These are phyloP conservation scores for Rhyzopertha dominica DNA, from an alignment of 1,140 invertebrate genomes.

Conservation along the genomic window DNA sequence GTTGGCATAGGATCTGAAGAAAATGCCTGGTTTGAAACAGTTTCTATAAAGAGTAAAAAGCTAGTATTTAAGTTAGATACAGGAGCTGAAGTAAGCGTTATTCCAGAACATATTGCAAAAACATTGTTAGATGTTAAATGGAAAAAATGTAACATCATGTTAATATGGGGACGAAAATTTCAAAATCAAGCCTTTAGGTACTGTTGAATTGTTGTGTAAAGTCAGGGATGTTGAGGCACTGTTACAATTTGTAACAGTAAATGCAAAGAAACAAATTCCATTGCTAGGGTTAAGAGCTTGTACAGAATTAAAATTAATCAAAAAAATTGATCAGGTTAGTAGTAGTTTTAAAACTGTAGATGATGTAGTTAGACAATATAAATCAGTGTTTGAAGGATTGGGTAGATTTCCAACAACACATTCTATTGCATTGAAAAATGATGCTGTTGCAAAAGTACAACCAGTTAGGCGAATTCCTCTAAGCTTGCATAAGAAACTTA, in stretches of 20 bases:
- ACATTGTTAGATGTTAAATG: neutral
- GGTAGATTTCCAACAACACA: constrained; percentile 9
- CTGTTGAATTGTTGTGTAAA: constrained; percentile 2
- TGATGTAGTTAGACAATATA: neutral
- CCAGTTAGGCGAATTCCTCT: too few species aligned
- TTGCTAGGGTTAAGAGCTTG: constrained; percentile 4
- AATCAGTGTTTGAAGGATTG: constrained; percentile 8
- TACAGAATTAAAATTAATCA: constrained; percentile 3
- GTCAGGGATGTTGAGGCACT: constrained; percentile 5
- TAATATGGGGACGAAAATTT: constrained; percentile 18
- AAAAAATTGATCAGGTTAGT: constrained; percentile 2
- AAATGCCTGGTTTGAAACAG: neutral
- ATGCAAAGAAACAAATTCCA: neutral
- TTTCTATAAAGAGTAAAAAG: constrained; percentile 1
- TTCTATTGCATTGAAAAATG: constrained; percentile 3
- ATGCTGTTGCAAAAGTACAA: too few species aligned
- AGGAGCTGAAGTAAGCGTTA: neutral
- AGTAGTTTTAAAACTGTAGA: neutral
- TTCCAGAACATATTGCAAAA: neutral
- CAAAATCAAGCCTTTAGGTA: constrained; percentile 8
- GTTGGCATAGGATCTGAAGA: too few species aligned
- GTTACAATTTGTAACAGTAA: constrained; percentile 9
- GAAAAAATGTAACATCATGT: constrained; percentile 3
- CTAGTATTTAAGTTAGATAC: constrained; percentile 4
- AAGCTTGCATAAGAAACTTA: constrained; percentile 31